Evolutionary conservation across 2,797 vertebrate genomes (phyloP).

Genomic region (Amphiprion clarkii): DNA sequence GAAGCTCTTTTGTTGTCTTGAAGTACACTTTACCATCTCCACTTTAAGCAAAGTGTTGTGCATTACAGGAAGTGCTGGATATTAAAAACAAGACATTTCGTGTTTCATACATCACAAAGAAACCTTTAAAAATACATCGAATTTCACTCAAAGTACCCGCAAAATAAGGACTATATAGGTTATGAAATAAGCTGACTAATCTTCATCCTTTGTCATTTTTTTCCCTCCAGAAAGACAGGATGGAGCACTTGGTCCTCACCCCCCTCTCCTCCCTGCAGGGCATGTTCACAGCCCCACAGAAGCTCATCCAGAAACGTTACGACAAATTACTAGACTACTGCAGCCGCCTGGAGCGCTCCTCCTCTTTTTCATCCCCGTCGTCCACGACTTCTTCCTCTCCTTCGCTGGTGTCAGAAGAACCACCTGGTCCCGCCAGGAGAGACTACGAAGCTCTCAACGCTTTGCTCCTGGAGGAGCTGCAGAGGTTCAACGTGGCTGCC

Average conservation of each 20-base stretch:
- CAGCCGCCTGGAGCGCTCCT: slow-evolving; percentile 88
- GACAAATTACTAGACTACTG: slow-evolving; percentile 96
- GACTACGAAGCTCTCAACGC: slow-evolving; percentile 96
- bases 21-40: background rate
- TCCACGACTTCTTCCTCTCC: slow-evolving; percentile 56
- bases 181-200: slow-evolving; percentile 1
- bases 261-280: slow-evolving; percentile 90
- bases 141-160: background rate
- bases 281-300: slow-evolving; percentile 94
- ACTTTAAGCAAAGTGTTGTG: background rate
- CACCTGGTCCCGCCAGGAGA: slow-evolving; percentile 86
- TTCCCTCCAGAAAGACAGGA: slow-evolving; percentile 82
- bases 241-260: slow-evolving; percentile 87
- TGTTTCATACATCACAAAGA: background rate
- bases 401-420: slow-evolving; percentile 78
- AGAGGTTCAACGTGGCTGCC: slow-evolving; percentile 90
- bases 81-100: background rate
- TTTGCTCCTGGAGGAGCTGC: slow-evolving; percentile 94
- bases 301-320: slow-evolving; percentile 98
- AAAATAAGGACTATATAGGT: background rate
- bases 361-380: slow-evolving; percentile 76
- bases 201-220: slow-evolving; percentile 16
- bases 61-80: background rate
- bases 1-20: slow-evolving; percentile 9
- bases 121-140: background rate